phyloP scores from a whole-genome alignment of 2,113 vertebrate genomes.

The Xiphophorus maculatus region DNA sequence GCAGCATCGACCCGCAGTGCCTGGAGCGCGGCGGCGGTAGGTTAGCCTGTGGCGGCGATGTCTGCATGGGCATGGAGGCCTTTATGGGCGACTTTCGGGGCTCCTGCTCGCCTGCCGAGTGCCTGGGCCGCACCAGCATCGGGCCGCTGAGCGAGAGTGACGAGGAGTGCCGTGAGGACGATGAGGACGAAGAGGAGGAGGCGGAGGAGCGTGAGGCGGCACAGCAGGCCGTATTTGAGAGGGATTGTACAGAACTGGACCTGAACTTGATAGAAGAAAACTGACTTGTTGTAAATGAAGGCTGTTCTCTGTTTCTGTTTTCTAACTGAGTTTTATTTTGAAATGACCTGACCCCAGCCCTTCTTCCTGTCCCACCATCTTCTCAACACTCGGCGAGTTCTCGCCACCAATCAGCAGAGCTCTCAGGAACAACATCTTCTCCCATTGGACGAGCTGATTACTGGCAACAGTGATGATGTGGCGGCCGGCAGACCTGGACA shows the following conservation, averaged over 20 bases:
- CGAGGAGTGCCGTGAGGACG: slow-evolving; percentile 82
- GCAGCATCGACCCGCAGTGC: slow-evolving; percentile 80
- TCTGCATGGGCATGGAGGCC: slow-evolving; percentile 77
- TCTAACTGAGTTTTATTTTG: slow-evolving; percentile 39
- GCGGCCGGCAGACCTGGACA: slow-evolving; percentile 34
- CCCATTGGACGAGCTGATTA: slow-evolving; percentile 68
- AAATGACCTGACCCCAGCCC: slow-evolving; percentile 28
- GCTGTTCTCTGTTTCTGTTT: slow-evolving; percentile 55
- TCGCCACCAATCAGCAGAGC: slow-evolving; percentile 73
- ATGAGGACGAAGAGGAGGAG: slow-evolving; percentile 77
- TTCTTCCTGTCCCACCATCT: slow-evolving; percentile 23
- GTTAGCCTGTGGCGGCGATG: slow-evolving; percentile 73
- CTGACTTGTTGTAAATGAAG: slow-evolving; percentile 78
- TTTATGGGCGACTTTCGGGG: slow-evolving; percentile 80
- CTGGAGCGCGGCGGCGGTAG: slow-evolving; percentile 79
- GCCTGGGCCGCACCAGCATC: slow-evolving; percentile 83
- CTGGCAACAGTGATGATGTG: slow-evolving; percentile 73
- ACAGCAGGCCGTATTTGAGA: slow-evolving; percentile 87
- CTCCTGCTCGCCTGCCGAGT: slow-evolving; percentile 85
- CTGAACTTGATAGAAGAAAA: slow-evolving; percentile 91
- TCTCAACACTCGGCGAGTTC: slow-evolving; percentile 58
- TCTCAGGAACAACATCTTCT: slow-evolving; percentile 83
- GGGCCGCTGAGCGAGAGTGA: slow-evolving; percentile 91
- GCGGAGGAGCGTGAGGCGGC: slow-evolving; percentile 75
- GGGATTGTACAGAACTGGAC: slow-evolving; percentile 90